phyloP scores from a whole-genome alignment of 2,888 invertebrate genomes.

The Eurois occulta region DNA sequence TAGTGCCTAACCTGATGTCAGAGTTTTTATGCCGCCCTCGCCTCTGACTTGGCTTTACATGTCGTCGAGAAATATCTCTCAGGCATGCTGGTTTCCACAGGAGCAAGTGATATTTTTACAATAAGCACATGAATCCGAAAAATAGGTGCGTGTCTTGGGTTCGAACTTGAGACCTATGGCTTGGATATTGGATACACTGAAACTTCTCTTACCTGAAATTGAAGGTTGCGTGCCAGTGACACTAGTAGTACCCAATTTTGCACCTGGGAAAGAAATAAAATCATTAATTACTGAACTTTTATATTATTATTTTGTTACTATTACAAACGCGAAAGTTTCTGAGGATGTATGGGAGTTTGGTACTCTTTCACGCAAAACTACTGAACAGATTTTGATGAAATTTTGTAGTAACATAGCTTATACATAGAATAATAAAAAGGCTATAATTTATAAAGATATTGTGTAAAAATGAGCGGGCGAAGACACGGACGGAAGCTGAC shows the following conservation, averaged over 20 bases:
- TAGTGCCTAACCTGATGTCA: no score
- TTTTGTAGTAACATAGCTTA: no score
- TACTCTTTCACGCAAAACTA: neutral
- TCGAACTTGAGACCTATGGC: no score
- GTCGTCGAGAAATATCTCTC: no score
- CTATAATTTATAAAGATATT: no score
- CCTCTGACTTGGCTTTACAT: no score
- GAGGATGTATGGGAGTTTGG: neutral
- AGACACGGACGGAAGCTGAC: neutral
- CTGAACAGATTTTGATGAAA: neutral
- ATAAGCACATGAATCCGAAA: no score
- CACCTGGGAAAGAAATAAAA: conserved; percentile 69
- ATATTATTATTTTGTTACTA: neutral
- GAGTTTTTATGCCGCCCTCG: no score
- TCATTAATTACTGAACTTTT: neutral
- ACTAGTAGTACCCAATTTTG: conserved; percentile 77
- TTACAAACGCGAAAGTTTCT: neutral
- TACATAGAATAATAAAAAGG: no score
- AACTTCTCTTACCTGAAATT: conserved; percentile 74
- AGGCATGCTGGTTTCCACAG: no score
- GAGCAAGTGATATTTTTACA: no score
- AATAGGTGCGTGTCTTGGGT: no score
- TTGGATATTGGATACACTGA: neutral
- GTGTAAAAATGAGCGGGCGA: neutral
- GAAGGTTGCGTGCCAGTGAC: conserved; percentile 77